These are phyloP conservation scores for Drosophila diplacantha DNA, from an alignment of 2,888 invertebrate species.

Conservation along the genomic window DNA sequence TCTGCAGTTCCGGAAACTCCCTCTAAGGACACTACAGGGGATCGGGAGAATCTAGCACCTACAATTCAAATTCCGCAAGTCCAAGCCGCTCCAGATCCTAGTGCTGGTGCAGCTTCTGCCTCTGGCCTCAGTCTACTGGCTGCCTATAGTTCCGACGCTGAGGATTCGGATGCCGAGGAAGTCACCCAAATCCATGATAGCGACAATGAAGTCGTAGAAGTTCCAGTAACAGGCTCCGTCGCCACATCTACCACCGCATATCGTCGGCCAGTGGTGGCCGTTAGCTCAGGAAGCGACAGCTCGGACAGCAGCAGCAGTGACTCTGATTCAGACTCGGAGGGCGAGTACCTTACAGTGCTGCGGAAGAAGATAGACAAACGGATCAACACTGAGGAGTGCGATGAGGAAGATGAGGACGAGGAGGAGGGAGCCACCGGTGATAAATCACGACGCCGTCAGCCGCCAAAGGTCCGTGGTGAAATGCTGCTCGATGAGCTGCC, in stretches of 20 bases:
- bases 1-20: not conserved
- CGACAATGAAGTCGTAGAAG: conserved; percentile 68
- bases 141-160: conserved; percentile 67
- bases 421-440: conserved; percentile 55
- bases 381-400: conserved; percentile 60
- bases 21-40: not conserved
- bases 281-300: conserved; percentile 61
- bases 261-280: conserved; percentile 62
- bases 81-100: conserved; percentile 6
- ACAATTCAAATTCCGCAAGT: not conserved
- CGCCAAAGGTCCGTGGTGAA: conserved; percentile 75
- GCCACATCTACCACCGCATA: conserved; percentile 36
- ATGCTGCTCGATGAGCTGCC: conserved; percentile 84
- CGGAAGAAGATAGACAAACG: conserved; percentile 68
- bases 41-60: not conserved
- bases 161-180: conserved; percentile 47
- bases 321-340: conserved; percentile 61
- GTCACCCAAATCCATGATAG: conserved; percentile 22
- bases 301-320: conserved; percentile 45
- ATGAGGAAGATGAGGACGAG: conserved; percentile 65
- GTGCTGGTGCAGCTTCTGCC: not conserved
- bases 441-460: conserved; percentile 51
- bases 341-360: conserved; percentile 65
- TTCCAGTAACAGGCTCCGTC: conserved; percentile 45
- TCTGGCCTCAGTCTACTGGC: conserved; percentile 69